Conservation (phyloP, 2,888 invertebrate species). For the Torymus texanus region DNA sequence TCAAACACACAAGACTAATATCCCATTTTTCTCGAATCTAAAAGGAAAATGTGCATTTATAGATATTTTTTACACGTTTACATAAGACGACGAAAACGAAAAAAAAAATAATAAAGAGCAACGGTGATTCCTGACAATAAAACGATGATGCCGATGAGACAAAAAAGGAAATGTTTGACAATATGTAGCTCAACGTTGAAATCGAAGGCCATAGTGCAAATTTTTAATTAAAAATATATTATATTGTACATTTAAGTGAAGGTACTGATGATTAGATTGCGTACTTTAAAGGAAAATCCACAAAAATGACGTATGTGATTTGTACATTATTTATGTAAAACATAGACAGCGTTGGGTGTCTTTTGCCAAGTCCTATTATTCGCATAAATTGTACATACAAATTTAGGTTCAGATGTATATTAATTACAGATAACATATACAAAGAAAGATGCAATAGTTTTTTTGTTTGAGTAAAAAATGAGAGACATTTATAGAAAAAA, state of each 20-base stretch:
- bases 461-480: conserved; percentile 3
- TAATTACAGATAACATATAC: no score
- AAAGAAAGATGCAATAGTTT: no score
- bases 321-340: conserved; percentile 5
- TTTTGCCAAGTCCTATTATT: not conserved
- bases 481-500: not conserved
- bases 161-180: conserved; percentile 30
- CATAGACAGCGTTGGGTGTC: conserved; percentile 1
- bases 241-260: conserved; percentile 25
- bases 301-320: conserved; percentile 9
- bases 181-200: conserved; percentile 24
- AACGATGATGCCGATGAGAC: not conserved
- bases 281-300: conserved; percentile 12
- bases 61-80: conserved; percentile 54
- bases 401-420: not conserved
- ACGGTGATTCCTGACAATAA: conserved; percentile 44
- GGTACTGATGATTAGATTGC: conserved; percentile 30
- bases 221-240: conserved; percentile 27
- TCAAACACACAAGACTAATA: conserved; percentile 12
- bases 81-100: conserved; percentile 10
- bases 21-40: conserved; percentile 17
- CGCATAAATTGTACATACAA: conserved; percentile 5
- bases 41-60: conserved; percentile 42
- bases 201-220: conserved; percentile 29
- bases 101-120: not conserved